Evolutionary conservation across 2,888 invertebrate genomes (phyloP).

Genomic region (Cantharis nigra): DNA sequence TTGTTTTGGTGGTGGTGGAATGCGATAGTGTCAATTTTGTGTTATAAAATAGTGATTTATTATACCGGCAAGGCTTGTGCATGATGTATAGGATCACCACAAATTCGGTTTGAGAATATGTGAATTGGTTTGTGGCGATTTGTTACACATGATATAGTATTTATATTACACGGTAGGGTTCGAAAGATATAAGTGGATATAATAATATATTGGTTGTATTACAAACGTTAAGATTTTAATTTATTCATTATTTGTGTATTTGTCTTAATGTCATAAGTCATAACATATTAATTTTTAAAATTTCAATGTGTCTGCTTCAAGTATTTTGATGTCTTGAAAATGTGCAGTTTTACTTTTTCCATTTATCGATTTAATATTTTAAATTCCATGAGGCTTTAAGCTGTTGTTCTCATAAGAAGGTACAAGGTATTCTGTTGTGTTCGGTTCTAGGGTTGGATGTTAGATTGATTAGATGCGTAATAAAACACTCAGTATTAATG

Average conservation of each 20-base stretch:
- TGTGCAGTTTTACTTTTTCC: too few relatives aligned
- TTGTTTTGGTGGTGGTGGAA: constrained; percentile 20
- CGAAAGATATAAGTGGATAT: constrained; percentile 11
- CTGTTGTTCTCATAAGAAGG: neutral
- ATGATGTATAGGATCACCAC: constrained; percentile 28
- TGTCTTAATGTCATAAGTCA: neutral
- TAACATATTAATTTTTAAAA: too few relatives aligned
- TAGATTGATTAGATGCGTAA: neutral
- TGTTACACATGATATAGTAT: constrained; percentile 22
- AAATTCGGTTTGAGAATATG: constrained; percentile 23
- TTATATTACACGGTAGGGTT: constrained; percentile 11
- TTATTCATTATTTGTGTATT: neutral
- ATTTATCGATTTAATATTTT: too few relatives aligned
- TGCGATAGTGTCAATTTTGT: constrained; percentile 37
- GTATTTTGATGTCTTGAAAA: too few relatives aligned
- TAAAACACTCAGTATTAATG: neutral
- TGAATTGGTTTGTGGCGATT: constrained; percentile 29
- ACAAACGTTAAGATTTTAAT: neutral
- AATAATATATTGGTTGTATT: constrained; percentile 8
- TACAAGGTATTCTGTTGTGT: neutral
- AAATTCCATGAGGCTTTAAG: too few relatives aligned
- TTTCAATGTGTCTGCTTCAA: too few relatives aligned
- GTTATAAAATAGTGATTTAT: constrained; percentile 37
- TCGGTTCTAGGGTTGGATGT: neutral
- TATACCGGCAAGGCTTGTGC: constrained; percentile 25